A percentile compares a stretch with the other conserved stretches of the same genome.
phyloP scores from a whole-genome alignment of 2,797 vertebrate species.

The Rhinatrema bivittatum region DNA sequence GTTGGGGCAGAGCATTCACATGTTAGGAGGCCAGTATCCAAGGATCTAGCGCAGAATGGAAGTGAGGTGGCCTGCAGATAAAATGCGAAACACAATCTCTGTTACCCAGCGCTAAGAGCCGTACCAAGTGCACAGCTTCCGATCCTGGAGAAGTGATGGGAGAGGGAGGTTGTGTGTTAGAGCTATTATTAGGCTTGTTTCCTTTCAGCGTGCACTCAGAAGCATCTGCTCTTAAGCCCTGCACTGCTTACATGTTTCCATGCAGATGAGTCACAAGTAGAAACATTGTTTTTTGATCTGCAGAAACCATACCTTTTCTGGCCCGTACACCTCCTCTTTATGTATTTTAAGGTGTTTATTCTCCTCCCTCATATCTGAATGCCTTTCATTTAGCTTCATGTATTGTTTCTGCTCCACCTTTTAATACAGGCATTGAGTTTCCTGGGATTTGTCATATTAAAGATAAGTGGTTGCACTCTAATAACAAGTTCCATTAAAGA shows the following conservation, averaged over 20 bases:
- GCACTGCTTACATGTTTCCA: neutral
- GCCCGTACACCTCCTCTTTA: neutral
- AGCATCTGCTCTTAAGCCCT: neutral
- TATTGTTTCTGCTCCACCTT: neutral
- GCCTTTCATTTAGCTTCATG: neutral
- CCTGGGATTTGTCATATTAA: neutral
- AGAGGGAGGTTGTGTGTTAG: no score
- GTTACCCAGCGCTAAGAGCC: no score
- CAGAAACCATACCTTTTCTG: neutral
- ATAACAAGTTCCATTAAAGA: constrained; percentile 3
- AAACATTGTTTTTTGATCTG: neutral
- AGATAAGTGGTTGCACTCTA: constrained; percentile 2
- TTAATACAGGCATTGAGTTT: neutral
- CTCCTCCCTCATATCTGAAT: neutral
- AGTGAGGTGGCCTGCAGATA: no score
- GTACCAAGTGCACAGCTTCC: no score
- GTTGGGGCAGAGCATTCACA: no score
- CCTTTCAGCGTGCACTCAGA: no score
- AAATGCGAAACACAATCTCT: no score
- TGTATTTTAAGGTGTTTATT: constrained; percentile 1
- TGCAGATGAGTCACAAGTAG: neutral
- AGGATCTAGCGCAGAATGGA: no score
- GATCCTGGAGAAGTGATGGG: no score
- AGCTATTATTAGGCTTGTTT: no score
- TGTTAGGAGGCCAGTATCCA: no score